These are phyloP conservation scores for Forpus xanthops DNA, from an alignment of 2,797 vertebrate species.

Conservation along the genomic window DNA sequence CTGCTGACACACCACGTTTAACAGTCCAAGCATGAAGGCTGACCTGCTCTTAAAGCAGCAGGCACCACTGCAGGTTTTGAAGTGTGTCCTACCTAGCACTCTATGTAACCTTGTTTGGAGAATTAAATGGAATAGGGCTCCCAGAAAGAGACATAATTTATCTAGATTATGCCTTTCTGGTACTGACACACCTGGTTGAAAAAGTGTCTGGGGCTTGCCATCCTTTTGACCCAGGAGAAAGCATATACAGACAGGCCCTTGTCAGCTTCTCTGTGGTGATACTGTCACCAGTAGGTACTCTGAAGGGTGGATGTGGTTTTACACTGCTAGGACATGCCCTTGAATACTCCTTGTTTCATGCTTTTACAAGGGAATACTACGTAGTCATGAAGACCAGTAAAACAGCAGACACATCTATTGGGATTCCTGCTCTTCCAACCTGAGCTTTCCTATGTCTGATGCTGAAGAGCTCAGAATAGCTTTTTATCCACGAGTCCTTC, in stretches of 20 bases:
- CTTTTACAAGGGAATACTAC: not conserved
- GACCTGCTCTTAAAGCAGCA: not conserved
- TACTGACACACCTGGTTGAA: not conserved
- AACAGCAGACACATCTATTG: not conserved
- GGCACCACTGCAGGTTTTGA: not conserved
- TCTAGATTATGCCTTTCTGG: not conserved
- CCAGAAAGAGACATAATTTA: accelerated
- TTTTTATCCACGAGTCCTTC: not conserved
- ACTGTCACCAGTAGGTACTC: not conserved
- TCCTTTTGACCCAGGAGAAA: not conserved
- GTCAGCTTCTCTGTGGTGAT: not conserved
- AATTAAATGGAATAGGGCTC: not conserved
- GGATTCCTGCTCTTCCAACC: not conserved
- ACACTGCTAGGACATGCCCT: not conserved
- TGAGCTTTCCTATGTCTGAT: not conserved
- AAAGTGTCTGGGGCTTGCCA: accelerated
- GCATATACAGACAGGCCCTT: not conserved
- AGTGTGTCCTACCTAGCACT: not conserved
- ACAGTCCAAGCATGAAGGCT: not conserved
- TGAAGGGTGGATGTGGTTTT: not conserved
- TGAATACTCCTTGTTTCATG: not conserved
- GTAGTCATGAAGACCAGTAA: accelerated
- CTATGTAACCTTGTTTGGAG: not conserved
- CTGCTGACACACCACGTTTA: accelerated
- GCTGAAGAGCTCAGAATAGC: not conserved